Percentiles rank a stretch among this genome's conserved stretches.
Evolutionary conservation across 2,113 vertebrate species (phyloP).

Genomic region (Malurus alboscapulatus): DNA sequence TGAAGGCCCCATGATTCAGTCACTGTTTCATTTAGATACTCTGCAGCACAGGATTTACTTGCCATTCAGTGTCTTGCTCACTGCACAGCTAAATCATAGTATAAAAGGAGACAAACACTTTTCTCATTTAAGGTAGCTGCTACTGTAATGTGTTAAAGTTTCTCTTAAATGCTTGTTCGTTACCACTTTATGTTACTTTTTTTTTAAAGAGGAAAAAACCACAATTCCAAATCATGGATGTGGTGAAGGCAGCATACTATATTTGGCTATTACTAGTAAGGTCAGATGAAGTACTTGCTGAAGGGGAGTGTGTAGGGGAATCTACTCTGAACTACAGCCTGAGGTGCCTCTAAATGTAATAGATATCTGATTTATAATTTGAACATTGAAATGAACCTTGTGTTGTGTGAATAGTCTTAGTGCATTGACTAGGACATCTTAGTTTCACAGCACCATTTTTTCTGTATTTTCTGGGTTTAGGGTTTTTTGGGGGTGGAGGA

Average conservation of each 20-base stretch:
- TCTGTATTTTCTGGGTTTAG: background rate
- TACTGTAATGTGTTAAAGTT: background rate
- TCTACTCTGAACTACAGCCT: background rate
- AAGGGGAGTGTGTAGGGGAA: no score
- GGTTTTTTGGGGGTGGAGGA: no score
- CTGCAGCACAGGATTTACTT: background rate
- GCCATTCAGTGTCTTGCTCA: background rate
- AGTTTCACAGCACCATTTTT: background rate
- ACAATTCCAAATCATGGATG: rapidly evolving
- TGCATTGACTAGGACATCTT: background rate
- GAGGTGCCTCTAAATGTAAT: background rate
- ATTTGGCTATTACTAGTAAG: background rate
- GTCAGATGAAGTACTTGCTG: background rate
- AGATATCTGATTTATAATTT: background rate
- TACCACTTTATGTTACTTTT: background rate
- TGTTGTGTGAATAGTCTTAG: background rate
- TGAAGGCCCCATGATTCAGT: background rate
- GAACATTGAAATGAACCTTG: background rate
- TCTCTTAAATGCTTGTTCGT: background rate
- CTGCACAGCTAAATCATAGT: background rate
- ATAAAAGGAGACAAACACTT: background rate
- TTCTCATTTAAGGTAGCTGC: background rate
- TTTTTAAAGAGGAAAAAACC: background rate
- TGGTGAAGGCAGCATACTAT: background rate
- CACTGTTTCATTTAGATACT: background rate